A percentile compares a stretch with the other conserved stretches of the same genome.
phyloP scores from a whole-genome alignment of 2,888 invertebrate species.

The Stratiomys singularior region DNA sequence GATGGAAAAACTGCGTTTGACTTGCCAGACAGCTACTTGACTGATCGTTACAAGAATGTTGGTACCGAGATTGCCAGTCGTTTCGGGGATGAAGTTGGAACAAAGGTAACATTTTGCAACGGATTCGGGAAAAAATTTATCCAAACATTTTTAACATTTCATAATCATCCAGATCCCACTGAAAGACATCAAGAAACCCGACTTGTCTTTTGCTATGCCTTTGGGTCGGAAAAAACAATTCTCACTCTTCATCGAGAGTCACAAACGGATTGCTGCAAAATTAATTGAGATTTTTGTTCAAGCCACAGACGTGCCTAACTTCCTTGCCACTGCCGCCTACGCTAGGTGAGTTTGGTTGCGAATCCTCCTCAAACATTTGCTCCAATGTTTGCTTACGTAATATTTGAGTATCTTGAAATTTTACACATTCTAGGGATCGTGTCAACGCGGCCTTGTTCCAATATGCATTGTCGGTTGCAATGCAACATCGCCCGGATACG shows the following conservation, averaged over 20 bases:
- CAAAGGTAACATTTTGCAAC: constrained; percentile 52
- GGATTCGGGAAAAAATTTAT: background rate
- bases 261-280: constrained; percentile 76
- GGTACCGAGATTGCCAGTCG: constrained; percentile 59
- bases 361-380: background rate
- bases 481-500: constrained; percentile 71
- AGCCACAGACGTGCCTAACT: constrained; percentile 70
- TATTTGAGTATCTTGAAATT: background rate
- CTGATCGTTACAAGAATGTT: constrained; percentile 58
- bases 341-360: constrained; percentile 60
- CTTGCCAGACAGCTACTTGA: constrained; percentile 61
- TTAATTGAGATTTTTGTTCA: constrained; percentile 77
- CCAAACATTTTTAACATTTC: background rate
- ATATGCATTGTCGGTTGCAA: constrained; percentile 79
- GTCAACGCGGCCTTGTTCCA: constrained; percentile 85
- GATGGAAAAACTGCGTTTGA: constrained; percentile 61
- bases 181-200: constrained; percentile 59
- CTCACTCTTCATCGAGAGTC: constrained; percentile 78
- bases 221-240: constrained; percentile 66
- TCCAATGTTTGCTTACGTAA: background rate
- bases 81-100: constrained; percentile 59
- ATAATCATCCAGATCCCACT: constrained; percentile 57
- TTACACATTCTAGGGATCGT: constrained; percentile 71
- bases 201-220: constrained; percentile 58
- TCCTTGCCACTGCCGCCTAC: constrained; percentile 76